phyloP scores from a whole-genome alignment of 1,140 invertebrate species.

The Calliopsis andreniformis region DNA sequence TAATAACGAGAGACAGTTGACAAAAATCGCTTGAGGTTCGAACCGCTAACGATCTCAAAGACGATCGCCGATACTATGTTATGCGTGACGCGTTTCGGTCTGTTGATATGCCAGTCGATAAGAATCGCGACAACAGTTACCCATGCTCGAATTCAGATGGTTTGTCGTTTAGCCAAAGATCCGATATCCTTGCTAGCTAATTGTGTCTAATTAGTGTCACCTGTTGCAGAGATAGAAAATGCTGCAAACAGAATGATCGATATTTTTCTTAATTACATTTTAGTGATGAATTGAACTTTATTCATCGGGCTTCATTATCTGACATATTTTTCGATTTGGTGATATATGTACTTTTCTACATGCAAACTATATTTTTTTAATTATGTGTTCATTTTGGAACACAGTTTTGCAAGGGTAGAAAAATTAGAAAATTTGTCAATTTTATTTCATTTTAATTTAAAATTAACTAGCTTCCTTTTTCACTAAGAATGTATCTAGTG shows the following conservation, averaged over 20 bases:
- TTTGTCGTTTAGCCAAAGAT: background rate
- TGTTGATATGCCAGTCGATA: conserved; percentile 44
- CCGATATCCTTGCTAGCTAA: conserved; percentile 41
- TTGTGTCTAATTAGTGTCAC: conserved; percentile 53
- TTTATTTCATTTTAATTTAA: too few species aligned
- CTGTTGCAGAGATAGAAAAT: conserved; percentile 6
- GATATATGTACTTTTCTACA: too few species aligned
- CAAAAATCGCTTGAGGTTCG: conserved; percentile 24
- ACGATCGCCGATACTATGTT: conserved; percentile 28
- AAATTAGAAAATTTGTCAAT: too few species aligned
- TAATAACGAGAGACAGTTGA: conserved; percentile 10
- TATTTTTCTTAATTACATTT: background rate
- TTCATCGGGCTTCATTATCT: background rate
- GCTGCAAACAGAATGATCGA: background rate
- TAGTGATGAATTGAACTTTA: background rate
- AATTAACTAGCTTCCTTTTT: too few species aligned
- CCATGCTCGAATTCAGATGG: conserved; percentile 38
- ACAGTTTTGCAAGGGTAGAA: too few species aligned
- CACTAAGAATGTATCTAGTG: too few species aligned
- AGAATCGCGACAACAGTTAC: conserved; percentile 53
- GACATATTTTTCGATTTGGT: background rate
- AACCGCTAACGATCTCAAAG: conserved; percentile 33
- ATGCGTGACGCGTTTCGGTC: conserved; percentile 32
- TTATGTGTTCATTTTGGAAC: too few species aligned
- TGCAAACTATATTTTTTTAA: too few species aligned